A percentile compares a stretch with the other conserved stretches of the same genome.
Conservation (phyloP, 2,113 vertebrate genomes). For the Ramphastos sulfuratus region DNA sequence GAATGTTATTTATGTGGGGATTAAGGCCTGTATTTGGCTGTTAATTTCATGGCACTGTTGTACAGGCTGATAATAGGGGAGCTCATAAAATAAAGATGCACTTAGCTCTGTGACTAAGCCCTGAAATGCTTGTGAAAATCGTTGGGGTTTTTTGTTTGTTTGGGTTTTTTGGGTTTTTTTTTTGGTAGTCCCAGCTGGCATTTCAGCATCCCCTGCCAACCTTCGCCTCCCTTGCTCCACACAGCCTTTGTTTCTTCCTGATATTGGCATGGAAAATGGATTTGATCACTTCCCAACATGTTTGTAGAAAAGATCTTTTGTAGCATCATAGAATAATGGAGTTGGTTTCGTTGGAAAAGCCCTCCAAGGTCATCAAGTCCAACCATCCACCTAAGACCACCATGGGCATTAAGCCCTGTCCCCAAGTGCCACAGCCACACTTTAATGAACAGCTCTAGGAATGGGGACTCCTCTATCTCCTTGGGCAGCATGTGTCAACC, state of each 20-base stretch:
- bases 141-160: not conserved
- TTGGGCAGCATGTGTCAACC: too few species aligned
- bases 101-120: conserved; percentile 53
- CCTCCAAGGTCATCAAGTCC: too few species aligned
- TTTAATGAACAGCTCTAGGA: too few species aligned
- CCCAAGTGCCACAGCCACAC: too few species aligned
- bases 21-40: conserved; percentile 1
- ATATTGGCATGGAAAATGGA: not conserved
- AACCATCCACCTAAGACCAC: too few species aligned
- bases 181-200: conserved; percentile 40
- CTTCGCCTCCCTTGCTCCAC: not conserved
- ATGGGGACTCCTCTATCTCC: too few species aligned
- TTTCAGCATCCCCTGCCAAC: not conserved
- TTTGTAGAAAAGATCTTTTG: not conserved
- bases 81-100: conserved; percentile 34
- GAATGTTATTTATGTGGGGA: conserved; percentile 50
- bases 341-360: too few species aligned
- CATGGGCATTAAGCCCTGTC: too few species aligned
- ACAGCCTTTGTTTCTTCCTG: not conserved
- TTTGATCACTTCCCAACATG: not conserved
- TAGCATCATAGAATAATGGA: not conserved
- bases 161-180: not conserved
- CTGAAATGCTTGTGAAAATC: conserved; percentile 59
- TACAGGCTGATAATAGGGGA: conserved; percentile 9
- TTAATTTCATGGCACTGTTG: conserved; percentile 30